Base-by-base conservation (phyloP, 1,140 invertebrate species). In the Drosophila nigromelanica region DNA sequence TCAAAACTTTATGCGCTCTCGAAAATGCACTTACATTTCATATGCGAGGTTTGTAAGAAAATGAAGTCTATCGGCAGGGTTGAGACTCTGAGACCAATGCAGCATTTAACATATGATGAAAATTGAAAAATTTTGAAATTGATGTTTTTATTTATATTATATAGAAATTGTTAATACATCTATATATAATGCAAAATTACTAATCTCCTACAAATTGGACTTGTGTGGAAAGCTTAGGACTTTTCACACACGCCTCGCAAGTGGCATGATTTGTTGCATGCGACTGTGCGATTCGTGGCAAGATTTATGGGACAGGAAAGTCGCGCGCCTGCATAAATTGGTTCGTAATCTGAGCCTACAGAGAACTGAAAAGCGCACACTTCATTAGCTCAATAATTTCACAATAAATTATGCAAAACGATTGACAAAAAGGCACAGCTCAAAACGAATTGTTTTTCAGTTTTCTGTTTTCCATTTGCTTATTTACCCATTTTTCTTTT, bases 311-410 rank as follows among this genome's bases (percentile, higher is more conserved):
- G 7, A 12, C 69, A 66, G 71, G 60, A 61, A 77, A 67, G 62
- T 60, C 55, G 73, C 64, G 74, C 73, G 80, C 64, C 37, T 69
- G 83, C 76, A 87, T 87, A 87, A 87, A 83, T 89, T 87, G 76
- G 51, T 47, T 56, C 58, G 79, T 80, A 80, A 86, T 80, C 80
- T 48, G 62, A 69, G 72, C 43, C 27, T 10, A 14, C 18, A 51
- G 35, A 70, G 43, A 18, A 35, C 33, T 35, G 43, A 66, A 80
- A 73, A 73, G 71, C 74, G 66, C 73, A 69, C 79, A 83, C 83
- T 87, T 87, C 79, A 87, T 87, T 89, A 87, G 83, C 76, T 83
- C 71, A 76, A 83, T 80, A 83, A 83, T 79, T 79, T 79, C 72
- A 15, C 48, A 81, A 78, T 78, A 82, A 79, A 82, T 83, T 76